phyloP scores from a whole-genome alignment of 2,888 invertebrate species.

The Corythucha ciliata region DNA sequence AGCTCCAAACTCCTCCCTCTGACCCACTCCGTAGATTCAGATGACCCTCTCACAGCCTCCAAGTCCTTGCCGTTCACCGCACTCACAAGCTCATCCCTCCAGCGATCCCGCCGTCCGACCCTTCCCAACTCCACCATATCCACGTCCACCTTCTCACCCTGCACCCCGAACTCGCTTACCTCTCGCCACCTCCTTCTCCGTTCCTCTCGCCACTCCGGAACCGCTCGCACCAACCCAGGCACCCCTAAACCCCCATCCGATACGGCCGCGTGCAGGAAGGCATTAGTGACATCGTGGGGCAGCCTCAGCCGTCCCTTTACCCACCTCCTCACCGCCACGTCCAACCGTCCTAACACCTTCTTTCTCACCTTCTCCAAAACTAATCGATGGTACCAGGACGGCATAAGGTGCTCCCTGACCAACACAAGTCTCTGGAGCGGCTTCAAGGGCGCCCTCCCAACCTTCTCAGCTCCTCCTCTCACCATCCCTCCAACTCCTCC shows the following conservation, averaged over 20 bases:
- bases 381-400: constrained; percentile 40
- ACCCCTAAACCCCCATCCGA: constrained; percentile 34
- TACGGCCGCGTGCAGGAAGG: constrained; percentile 38
- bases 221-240: constrained; percentile 23
- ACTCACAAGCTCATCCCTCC: background rate
- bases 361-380: constrained; percentile 36
- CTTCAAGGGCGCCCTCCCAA: constrained; percentile 36
- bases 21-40: constrained; percentile 14
- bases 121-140: background rate
- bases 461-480: background rate
- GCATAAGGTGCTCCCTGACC: constrained; percentile 40
- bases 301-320: constrained; percentile 38
- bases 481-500: background rate
- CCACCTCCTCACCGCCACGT: constrained; percentile 36
- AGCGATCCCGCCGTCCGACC: background rate
- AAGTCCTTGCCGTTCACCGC: background rate
- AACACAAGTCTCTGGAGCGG: constrained; percentile 41
- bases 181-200: background rate
- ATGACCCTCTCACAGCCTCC: background rate
- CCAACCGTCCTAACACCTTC: constrained; percentile 35
- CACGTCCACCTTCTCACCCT: background rate
- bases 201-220: background rate
- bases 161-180: background rate
- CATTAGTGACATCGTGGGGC: constrained; percentile 37
- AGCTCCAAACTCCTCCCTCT: background rate